Evolutionary conservation across 2,113 vertebrate species (phyloP).

Genomic region (Odobenus rosmarus): DNA sequence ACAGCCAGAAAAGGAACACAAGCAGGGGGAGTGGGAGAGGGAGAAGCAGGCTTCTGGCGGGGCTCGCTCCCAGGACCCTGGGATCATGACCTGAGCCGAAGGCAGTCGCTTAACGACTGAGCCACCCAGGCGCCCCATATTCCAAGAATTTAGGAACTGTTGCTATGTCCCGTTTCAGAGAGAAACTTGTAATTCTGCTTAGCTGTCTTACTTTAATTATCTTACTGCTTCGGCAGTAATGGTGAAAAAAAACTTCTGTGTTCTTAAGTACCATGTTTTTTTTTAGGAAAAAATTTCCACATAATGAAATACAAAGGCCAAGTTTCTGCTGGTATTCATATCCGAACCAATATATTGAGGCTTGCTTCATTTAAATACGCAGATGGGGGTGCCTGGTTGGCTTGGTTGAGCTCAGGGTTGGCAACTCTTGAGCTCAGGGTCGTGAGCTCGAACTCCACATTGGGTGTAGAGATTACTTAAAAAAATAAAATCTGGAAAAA

Average conservation of each 20-base stretch:
- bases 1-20: too few relatives aligned
- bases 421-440: neutral
- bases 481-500: neutral
- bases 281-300: neutral
- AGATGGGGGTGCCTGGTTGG: too few relatives aligned
- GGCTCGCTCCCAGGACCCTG: too few relatives aligned
- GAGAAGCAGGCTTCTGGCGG: too few relatives aligned
- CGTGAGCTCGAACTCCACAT: neutral
- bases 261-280: neutral
- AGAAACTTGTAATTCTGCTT: neutral
- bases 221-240: neutral
- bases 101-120: too few relatives aligned
- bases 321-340: neutral
- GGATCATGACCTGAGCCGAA: too few relatives aligned
- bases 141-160: neutral
- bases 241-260: neutral
- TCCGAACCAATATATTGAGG: neutral
- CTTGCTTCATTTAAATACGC: neutral
- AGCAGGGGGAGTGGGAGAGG: too few relatives aligned
- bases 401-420: too few relatives aligned
- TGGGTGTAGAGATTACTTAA: neutral
- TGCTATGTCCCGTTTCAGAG: neutral
- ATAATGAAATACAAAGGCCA: neutral
- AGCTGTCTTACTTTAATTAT: neutral
- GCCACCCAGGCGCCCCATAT: neutral